Base-by-base conservation (phyloP, 2,888 invertebrate species). In the Nemotelus nigrinus region DNA sequence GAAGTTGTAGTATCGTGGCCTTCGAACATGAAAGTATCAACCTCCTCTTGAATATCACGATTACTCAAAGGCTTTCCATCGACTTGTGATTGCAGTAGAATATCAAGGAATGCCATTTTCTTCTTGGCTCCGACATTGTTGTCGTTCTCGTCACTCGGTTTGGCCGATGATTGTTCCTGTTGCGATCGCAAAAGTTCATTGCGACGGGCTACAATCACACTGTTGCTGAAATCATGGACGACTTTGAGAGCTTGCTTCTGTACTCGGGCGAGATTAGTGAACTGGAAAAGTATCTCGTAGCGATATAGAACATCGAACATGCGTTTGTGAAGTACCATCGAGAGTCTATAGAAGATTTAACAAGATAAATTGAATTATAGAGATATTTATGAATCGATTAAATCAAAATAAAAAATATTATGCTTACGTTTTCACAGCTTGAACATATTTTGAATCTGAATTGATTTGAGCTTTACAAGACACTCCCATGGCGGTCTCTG, bases 401-500 rank as follows among this genome's bases (percentile, higher is more conserved):
- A 64, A 63, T 55, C 44, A 60, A 41, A 41, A 53, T 45, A 25
- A 53, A 5, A 43, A 77, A 77, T 10, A 75, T 8, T 25, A 78
- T 25, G 81, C 89, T 90, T 88, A 93, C 93, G 89, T 89, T 86
- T 92, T 91, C 48, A 95, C 92, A n/a, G 93, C 91, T 82, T 89
- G 88, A 0, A 95, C 93, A 84, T 95, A 96, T 80, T 91, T 89
- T 0, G 93, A 92, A 80, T 93, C 89, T 5, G 88, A 88, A 83
- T 93, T 88, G 4, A 88, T 87, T 85, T 96, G 95, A 0, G 95
- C 94, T 83, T 93, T 89, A 0, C 94, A 88, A 47, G 90, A 89
- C 7, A 91, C 90, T 0, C 96, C 96, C 96, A 96, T 96, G 8
- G 96, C 93, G 4, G 94, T 92, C 88, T 96, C 96, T 94, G 88